phyloP scores from a whole-genome alignment of 2,113 vertebrate species.

The Atractosteus spatula region DNA sequence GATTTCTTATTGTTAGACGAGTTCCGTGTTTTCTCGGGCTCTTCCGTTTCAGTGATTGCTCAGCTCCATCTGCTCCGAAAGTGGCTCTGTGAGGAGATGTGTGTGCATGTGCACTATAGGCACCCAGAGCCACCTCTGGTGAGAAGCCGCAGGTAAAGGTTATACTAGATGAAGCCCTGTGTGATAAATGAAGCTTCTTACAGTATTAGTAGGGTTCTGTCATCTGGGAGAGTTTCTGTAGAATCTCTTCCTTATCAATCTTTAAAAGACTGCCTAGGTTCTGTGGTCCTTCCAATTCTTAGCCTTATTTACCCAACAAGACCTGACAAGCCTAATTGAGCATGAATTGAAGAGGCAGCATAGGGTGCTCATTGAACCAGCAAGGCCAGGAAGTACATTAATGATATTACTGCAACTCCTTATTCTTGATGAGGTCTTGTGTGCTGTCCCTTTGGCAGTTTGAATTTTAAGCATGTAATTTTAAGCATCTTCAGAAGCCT shows the following conservation, averaged over 20 bases:
- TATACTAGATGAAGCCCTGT: constrained; percentile 9
- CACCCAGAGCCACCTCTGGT: background rate
- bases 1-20: too few relatives aligned
- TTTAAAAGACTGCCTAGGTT: constrained; percentile 40
- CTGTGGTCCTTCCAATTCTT: constrained; percentile 32
- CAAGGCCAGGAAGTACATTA: constrained; percentile 40
- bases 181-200: constrained; percentile 53
- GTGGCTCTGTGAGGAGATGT: background rate
- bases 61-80: too few relatives aligned
- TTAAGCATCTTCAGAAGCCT: constrained; percentile 15
- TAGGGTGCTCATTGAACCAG: constrained; percentile 30
- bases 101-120: background rate
- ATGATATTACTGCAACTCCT: constrained; percentile 21
- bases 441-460: constrained; percentile 1
- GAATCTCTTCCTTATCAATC: constrained; percentile 48
- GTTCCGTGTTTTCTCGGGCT: too few relatives aligned
- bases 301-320: constrained; percentile 32
- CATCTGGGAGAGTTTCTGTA: constrained; percentile 40
- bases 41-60: too few relatives aligned
- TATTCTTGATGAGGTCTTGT: constrained; percentile 18
- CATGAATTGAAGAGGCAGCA: constrained; percentile 13
- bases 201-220: constrained; percentile 46
- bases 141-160: constrained; percentile 12
- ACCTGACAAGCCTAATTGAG: constrained; percentile 25
- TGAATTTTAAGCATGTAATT: background rate